Evolutionary conservation across 2,113 vertebrate genomes (phyloP), one percentile per base, ranked within the genome.

Genomic region (Eira barbara): DNA sequence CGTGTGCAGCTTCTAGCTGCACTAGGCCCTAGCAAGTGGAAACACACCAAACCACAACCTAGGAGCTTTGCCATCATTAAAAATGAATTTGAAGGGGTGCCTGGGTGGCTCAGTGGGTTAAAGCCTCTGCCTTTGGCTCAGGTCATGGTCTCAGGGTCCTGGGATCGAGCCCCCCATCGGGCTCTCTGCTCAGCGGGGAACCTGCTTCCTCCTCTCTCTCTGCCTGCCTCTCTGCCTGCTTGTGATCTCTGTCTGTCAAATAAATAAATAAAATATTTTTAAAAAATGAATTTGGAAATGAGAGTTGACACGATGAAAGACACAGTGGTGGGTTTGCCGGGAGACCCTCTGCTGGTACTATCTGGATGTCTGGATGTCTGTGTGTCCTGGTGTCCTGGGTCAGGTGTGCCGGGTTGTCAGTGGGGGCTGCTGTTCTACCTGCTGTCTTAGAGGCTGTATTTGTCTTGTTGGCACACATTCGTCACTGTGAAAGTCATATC

Each of bases 321-420:
- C 20, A 15, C 6, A 1, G 2, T 0, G 9, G 65, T 15, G 25
- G n/a, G 57, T n/a, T 1, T 57, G 45, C n/a, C 11, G 6, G 69
- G 20, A 63, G 29, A 25, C n/a, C 67, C 59, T 49, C 57, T 52
- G 67, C 87, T 1, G 13, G n/a, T 12, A 9, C 5, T 59, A 2
- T 5, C 6, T 11, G 34, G 20, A 57, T 0, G 0, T 6, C 6
- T 11, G 34, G 13, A 57, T 0, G 0, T 6, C 36, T 4, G 20
- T 6, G 78, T 0, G 42, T 34, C 93, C 65, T 10, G 17, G 7
- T 18, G 34, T 4, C 65, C 34, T 25, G 23, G 7, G 59, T 4
- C 59, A 25, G 23, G 8, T 3, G 57, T 7, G 57, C 59, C 59
- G 1, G 4, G 21, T 0, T 25, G 23, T 61, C 59, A 1, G 7